phyloP scores from a whole-genome alignment of 2,113 vertebrate genomes.

The Vulpes vulpes region DNA sequence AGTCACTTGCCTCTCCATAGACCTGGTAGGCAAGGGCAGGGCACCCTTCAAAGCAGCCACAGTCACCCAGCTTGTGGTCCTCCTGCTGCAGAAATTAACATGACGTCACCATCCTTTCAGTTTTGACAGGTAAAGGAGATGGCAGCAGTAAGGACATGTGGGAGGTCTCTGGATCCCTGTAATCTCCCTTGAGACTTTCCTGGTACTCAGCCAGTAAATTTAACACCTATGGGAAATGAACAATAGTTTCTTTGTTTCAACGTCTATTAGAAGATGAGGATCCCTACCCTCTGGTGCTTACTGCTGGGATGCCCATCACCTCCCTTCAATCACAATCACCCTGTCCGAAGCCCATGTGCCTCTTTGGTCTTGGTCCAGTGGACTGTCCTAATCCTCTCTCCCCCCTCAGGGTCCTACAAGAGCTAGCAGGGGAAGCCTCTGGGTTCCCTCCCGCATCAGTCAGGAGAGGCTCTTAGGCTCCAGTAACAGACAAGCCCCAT shows the following conservation, averaged over 20 bases:
- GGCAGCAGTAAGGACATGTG: not conserved
- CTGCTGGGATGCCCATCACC: not conserved
- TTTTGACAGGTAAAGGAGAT: not conserved
- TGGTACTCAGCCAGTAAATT: not conserved
- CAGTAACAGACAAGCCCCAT: not conserved
- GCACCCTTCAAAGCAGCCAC: not conserved
- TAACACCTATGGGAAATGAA: not conserved
- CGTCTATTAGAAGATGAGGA: not conserved
- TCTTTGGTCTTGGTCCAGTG: not conserved
- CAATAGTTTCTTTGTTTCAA: not conserved
- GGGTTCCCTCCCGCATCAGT: not conserved
- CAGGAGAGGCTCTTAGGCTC: not conserved
- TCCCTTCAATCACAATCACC: not conserved
- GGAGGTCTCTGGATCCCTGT: not conserved
- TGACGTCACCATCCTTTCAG: not conserved
- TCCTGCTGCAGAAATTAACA: not conserved
- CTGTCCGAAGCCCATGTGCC: not conserved
- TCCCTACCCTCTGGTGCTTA: not conserved
- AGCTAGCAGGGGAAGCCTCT: not conserved
- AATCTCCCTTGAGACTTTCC: not conserved
- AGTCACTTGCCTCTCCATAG: not conserved
- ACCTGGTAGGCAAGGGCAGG: no score
- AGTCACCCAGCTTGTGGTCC: not conserved
- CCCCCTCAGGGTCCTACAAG: not conserved
- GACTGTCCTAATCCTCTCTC: not conserved